Evolutionary conservation across 2,888 invertebrate species (phyloP).

Genomic region (Subacronicta megacephala): DNA sequence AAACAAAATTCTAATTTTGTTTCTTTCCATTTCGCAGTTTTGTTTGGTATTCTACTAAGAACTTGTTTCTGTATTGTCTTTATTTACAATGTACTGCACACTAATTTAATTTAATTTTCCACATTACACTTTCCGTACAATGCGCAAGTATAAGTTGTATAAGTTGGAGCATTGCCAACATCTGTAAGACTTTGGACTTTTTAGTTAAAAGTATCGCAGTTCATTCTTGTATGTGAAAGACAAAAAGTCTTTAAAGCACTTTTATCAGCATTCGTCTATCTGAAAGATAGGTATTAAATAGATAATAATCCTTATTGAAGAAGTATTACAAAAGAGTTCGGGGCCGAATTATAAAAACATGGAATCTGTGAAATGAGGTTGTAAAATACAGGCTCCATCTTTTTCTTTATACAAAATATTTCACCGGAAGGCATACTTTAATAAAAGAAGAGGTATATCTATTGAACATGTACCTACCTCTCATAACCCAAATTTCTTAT

Average conservation of each 20-base stretch:
- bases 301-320: too few relatives aligned
- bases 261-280: too few relatives aligned
- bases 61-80: constrained; percentile 7
- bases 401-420: constrained; percentile 10
- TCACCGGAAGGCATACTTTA: constrained; percentile 13
- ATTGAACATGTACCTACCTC: constrained; percentile 6
- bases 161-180: constrained; percentile 39
- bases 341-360: too few relatives aligned
- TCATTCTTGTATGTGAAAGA: too few relatives aligned
- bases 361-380: too few relatives aligned
- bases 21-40: too few relatives aligned
- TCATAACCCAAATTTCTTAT: constrained; percentile 54
- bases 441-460: constrained; percentile 28
- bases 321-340: too few relatives aligned
- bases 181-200: constrained; percentile 31
- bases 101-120: constrained; percentile 39
- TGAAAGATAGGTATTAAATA: too few relatives aligned
- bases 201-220: constrained; percentile 37
- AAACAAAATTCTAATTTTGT: too few relatives aligned
- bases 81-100: constrained; percentile 18
- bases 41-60: too few relatives aligned
- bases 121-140: constrained; percentile 34
- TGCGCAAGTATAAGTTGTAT: constrained; percentile 21
- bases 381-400: too few relatives aligned
- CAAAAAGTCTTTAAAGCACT: too few relatives aligned